phyloP scores from a whole-genome alignment of 2,888 invertebrate genomes.

The Eristalinus sepulchralis region DNA sequence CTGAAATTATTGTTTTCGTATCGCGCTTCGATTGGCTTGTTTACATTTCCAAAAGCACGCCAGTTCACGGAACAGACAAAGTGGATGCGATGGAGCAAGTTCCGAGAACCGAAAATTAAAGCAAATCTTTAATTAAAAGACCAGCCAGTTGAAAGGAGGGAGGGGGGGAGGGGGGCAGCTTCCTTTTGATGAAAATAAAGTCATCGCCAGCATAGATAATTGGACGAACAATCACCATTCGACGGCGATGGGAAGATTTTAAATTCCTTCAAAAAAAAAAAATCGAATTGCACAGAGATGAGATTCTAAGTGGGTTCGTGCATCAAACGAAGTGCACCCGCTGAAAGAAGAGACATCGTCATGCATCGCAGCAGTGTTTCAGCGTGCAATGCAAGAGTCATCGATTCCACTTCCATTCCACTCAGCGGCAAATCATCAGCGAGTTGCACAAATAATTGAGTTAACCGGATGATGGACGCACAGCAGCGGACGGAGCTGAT shows the following conservation, averaged over 20 bases:
- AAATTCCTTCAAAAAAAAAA: too few relatives aligned
- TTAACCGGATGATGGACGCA: constrained; percentile 43
- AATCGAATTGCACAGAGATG: too few relatives aligned
- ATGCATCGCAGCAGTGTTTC: too few relatives aligned
- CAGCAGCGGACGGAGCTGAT: constrained; percentile 38
- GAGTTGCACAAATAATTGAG: constrained; percentile 59
- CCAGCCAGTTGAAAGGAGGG: constrained; percentile 1
- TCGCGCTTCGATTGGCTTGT: constrained; percentile 26
- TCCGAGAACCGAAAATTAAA: constrained; percentile 39
- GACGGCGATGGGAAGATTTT: too few relatives aligned
- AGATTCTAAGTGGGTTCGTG: neutral
- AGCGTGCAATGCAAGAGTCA: neutral
- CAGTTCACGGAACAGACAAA: constrained; percentile 30
- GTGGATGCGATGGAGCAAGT: constrained; percentile 19
- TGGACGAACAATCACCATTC: constrained; percentile 8
- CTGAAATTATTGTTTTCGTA: constrained; percentile 26
- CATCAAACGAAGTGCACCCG: too few relatives aligned
- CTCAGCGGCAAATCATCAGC: constrained; percentile 50
- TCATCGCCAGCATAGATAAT: constrained; percentile 45
- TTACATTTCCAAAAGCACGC: constrained; percentile 24
- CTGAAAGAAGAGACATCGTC: too few relatives aligned
- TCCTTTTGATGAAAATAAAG: constrained; percentile 50
- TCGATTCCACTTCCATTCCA: constrained; percentile 32
- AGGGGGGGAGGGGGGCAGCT: constrained; percentile 34
- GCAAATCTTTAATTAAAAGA: constrained; percentile 60